Evolutionary conservation across 2,888 invertebrate genomes (phyloP).

Genomic region (Parnassius glacialis): DNA sequence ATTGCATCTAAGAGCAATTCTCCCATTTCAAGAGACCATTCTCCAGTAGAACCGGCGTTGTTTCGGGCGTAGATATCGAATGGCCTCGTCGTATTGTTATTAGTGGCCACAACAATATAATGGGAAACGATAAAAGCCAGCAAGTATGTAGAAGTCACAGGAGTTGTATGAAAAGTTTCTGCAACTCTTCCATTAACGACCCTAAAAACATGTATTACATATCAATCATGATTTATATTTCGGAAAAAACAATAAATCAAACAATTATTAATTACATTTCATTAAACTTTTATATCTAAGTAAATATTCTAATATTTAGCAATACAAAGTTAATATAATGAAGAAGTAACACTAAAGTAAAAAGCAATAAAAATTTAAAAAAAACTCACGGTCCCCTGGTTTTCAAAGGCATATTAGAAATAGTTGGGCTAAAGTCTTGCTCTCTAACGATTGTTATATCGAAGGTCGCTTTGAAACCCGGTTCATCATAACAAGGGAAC

Average conservation of each 20-base stretch:
- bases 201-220: slow-evolving; percentile 33
- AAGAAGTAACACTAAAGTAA: neutral
- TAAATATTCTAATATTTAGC: too few species aligned
- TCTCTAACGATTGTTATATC: slow-evolving; percentile 84
- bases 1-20: slow-evolving; percentile 70
- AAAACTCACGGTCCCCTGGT: slow-evolving; percentile 42
- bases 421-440: slow-evolving; percentile 65
- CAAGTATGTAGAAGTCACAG: slow-evolving; percentile 89
- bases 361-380: neutral
- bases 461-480: slow-evolving; percentile 89
- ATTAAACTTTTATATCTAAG: too few species aligned
- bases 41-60: slow-evolving; percentile 59
- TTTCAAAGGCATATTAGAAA: slow-evolving; percentile 86
- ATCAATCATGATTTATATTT: too few species aligned
- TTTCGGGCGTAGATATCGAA: slow-evolving; percentile 69
- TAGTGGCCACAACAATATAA: slow-evolving; percentile 62
- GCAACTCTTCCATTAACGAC: slow-evolving; percentile 44
- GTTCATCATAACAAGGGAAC: slow-evolving; percentile 95
- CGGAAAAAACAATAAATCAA: too few species aligned
- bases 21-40: slow-evolving; percentile 70
- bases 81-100: slow-evolving; percentile 44
- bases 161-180: slow-evolving; percentile 79
- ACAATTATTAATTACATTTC: too few species aligned
- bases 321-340: too few species aligned
- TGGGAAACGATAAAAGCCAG: slow-evolving; percentile 93